phyloP scores from a whole-genome alignment of 1,140 invertebrate genomes.

The Notospermus geniculatus region DNA sequence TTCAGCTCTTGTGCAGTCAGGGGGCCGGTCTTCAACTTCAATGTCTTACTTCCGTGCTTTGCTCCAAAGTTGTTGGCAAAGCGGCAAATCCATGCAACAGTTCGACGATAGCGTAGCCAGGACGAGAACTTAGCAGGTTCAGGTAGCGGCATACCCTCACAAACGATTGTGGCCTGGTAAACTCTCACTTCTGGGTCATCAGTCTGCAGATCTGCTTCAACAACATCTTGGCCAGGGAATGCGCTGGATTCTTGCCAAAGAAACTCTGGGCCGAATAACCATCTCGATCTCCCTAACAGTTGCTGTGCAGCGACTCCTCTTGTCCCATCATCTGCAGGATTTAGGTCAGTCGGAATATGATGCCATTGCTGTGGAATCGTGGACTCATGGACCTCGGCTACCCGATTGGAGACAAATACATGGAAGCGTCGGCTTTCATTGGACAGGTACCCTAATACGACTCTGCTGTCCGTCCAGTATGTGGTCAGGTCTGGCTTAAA shows the following conservation, averaged over 20 bases:
- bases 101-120: background rate
- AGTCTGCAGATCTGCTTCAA: background rate
- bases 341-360: slow-evolving; percentile 17
- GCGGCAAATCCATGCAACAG: background rate
- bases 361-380: slow-evolving; percentile 19
- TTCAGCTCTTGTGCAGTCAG: too few species aligned
- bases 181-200: slow-evolving; percentile 7
- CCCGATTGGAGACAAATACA: slow-evolving; percentile 25
- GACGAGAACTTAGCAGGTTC: background rate
- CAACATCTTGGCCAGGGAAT: background rate
- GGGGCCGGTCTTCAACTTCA: too few species aligned
- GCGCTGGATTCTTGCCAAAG: slow-evolving; percentile 1
- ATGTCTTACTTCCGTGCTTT: too few species aligned
- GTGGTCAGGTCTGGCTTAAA: background rate
- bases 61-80: background rate
- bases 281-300: slow-evolving; percentile 17
- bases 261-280: slow-evolving; percentile 28
- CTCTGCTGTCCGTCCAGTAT: slow-evolving; percentile 25
- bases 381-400: slow-evolving; percentile 21
- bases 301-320: slow-evolving; percentile 17
- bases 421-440: slow-evolving; percentile 27
- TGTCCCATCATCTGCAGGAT: slow-evolving; percentile 27
- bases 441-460: slow-evolving; percentile 21
- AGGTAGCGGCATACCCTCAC: background rate
- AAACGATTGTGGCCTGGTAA: background rate